A percentile compares a stretch with the other conserved stretches of the same genome.
These are phyloP conservation scores for Apamea anceps DNA, from an alignment of 2,888 invertebrate genomes.

Conservation along the genomic window DNA sequence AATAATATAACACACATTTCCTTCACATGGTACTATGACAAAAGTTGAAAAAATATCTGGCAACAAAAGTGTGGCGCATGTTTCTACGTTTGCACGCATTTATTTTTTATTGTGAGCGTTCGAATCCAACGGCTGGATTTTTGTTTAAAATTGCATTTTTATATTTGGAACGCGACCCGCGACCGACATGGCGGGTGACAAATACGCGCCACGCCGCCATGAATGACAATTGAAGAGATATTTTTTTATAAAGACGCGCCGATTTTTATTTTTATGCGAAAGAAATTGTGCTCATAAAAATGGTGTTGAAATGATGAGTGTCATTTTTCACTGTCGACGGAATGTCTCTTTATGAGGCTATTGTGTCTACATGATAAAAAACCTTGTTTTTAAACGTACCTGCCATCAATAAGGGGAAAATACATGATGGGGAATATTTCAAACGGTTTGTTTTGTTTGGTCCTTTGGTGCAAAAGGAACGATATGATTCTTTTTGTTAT, in stretches of 20 bases:
- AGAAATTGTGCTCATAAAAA: constrained; percentile 90
- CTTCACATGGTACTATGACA: constrained; percentile 26
- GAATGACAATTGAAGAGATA: constrained; percentile 90
- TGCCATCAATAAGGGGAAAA: constrained; percentile 61
- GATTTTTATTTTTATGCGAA: constrained; percentile 89
- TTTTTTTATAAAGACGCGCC: constrained; percentile 89
- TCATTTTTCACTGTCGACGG: constrained; percentile 88
- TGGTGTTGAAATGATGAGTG: constrained; percentile 89
- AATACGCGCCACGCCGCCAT: constrained; percentile 89
- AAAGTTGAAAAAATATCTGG: constrained; percentile 68
- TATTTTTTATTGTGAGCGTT: constrained; percentile 88
- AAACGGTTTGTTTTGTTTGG: constrained; percentile 45
- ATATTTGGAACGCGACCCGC: constrained; percentile 89
- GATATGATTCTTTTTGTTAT: constrained; percentile 3
- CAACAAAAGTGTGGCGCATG: constrained; percentile 75
- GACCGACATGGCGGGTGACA: constrained; percentile 87
- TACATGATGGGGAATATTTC: constrained; percentile 48
- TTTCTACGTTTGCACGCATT: constrained; percentile 82
- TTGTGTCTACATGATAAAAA: constrained; percentile 83
- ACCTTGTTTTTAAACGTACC: constrained; percentile 71
- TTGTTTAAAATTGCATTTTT: constrained; percentile 90
- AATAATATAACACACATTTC: background rate
- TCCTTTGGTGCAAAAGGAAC: constrained; percentile 2
- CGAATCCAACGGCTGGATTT: constrained; percentile 83
- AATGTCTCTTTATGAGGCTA: constrained; percentile 86